These are phyloP conservation scores for Clarias platycephalus DNA, from an alignment of 2,797 vertebrate species.

Conservation along the genomic window DNA sequence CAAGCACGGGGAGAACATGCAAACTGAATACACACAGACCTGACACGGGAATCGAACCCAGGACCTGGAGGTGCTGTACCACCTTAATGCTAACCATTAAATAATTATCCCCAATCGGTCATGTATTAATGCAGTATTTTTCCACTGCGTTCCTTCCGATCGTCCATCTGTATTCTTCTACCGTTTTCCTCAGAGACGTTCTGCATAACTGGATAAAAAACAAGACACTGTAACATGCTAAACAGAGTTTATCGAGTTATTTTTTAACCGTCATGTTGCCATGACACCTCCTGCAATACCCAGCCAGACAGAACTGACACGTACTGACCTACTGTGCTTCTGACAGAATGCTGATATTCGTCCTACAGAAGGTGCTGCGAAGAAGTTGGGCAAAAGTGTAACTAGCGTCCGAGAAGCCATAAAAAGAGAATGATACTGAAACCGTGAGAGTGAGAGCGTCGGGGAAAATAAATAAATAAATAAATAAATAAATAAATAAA, in stretches of 20 bases:
- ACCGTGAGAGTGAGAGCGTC: neutral
- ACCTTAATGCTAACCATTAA: too few species aligned
- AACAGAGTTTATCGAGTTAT: slow-evolving; percentile 4
- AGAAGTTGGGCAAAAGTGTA: neutral
- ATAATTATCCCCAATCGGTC: neutral
- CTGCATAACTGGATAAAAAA: slow-evolving; percentile 6
- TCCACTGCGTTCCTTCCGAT: neutral
- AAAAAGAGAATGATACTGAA: neutral
- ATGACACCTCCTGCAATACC: slow-evolving; percentile 43
- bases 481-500: neutral
- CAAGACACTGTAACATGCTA: neutral
- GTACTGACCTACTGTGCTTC: slow-evolving; percentile 15
- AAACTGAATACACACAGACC: too few species aligned
- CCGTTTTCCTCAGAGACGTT: neutral
- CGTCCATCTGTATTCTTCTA: neutral
- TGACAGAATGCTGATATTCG: slow-evolving; percentile 48
- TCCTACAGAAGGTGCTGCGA: neutral
- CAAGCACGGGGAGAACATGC: too few species aligned
- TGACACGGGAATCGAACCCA: too few species aligned
- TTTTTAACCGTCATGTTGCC: slow-evolving; percentile 21
- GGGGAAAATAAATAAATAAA: too few species aligned
- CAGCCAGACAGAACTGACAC: slow-evolving; percentile 28
- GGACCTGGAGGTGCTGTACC: too few species aligned
- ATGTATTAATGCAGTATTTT: neutral
- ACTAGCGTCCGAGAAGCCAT: neutral